phyloP scores from a whole-genome alignment of 2,888 invertebrate species.

The Clivina fossor region DNA sequence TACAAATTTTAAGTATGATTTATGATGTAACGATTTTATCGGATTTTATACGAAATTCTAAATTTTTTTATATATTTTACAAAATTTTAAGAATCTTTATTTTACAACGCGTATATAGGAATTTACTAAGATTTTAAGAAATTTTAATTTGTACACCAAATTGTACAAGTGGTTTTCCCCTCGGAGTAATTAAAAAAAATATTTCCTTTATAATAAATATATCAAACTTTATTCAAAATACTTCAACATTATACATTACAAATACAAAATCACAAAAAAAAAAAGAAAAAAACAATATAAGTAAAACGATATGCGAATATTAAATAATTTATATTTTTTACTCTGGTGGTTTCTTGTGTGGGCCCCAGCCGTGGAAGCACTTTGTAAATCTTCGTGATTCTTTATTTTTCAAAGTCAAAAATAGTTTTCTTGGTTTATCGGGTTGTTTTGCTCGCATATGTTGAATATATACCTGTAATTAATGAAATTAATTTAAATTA shows the following conservation, averaged over 20 bases:
- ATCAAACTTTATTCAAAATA: too few species aligned
- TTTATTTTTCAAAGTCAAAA: constrained; percentile 93
- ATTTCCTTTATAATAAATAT: neutral
- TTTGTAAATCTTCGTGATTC: constrained; percentile 94
- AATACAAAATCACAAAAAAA: too few species aligned
- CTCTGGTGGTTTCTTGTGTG: constrained; percentile 79
- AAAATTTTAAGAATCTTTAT: too few species aligned
- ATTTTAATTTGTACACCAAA: too few species aligned
- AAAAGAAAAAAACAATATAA: too few species aligned
- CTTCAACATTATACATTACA: constrained; percentile 1
- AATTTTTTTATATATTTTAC: constrained; percentile 5
- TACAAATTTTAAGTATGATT: too few species aligned
- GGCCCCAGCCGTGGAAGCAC: constrained; percentile 99
- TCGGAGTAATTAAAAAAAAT: neutral
- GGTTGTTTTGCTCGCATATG: constrained; percentile 95
- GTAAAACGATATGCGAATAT: too few species aligned
- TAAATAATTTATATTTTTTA: too few species aligned
- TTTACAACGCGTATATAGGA: too few species aligned
- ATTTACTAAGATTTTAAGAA: too few species aligned
- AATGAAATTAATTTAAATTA: constrained; percentile 11
- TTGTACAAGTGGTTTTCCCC: too few species aligned
- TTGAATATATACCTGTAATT: constrained; percentile 88
- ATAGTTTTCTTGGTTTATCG: constrained; percentile 84
- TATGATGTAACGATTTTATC: too few species aligned
- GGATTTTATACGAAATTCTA: constrained; percentile 1